A percentile compares a stretch with the other conserved stretches of the same genome.
These are phyloP conservation scores for Thomomys bottae DNA, from an alignment of 2,113 vertebrate genomes.

Conservation along the genomic window DNA sequence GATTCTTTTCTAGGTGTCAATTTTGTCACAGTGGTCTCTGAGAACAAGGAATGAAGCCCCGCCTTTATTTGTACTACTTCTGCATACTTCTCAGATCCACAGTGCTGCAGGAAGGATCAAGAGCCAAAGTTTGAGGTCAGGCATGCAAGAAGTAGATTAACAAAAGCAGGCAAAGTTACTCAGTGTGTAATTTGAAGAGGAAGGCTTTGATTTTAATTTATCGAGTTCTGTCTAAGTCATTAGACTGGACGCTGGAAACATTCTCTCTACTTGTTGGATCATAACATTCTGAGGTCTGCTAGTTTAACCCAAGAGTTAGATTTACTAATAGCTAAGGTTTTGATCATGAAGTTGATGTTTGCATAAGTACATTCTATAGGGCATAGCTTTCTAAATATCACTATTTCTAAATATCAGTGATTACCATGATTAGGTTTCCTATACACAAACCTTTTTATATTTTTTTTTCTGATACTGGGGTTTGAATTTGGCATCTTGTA, in stretches of 20 bases:
- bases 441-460: too few species aligned
- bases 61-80: not conserved
- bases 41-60: constrained; percentile 50
- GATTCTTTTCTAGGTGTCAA: not conserved
- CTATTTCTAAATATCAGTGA: not conserved
- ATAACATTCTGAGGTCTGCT: not conserved
- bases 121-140: not conserved
- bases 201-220: not conserved
- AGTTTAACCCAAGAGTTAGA: not conserved
- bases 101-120: not conserved
- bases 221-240: not conserved
- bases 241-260: not conserved
- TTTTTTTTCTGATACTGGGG: too few species aligned
- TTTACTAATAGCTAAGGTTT: not conserved
- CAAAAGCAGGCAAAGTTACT: not conserved
- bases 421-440: not conserved
- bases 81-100: not conserved
- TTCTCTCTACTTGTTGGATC: not conserved
- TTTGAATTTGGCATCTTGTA: too few species aligned
- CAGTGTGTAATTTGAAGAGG: not conserved
- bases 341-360: not conserved
- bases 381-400: not conserved
- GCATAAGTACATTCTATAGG: not conserved
- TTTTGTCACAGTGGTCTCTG: not conserved
- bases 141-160: not conserved